Evolutionary conservation across 2,113 vertebrate genomes (phyloP).

Genomic region (Lichenostomus cassidix): DNA sequence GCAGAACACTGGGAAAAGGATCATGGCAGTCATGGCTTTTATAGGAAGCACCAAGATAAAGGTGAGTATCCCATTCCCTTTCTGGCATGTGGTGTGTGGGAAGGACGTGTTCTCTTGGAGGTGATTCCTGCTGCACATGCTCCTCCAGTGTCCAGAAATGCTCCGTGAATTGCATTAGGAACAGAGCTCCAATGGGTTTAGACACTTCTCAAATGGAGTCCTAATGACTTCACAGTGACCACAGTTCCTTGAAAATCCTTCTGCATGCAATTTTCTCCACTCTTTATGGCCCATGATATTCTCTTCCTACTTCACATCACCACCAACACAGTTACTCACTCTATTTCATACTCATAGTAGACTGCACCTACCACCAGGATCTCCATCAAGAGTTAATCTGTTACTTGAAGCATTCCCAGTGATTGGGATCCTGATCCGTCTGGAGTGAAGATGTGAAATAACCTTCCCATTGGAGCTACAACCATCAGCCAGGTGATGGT

Average conservation of each 20-base stretch:
- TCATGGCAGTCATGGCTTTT: constrained; percentile 76
- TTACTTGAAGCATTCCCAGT: not conserved
- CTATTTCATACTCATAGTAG: not conserved
- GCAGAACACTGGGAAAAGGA: constrained; percentile 58
- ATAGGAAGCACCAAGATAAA: constrained; percentile 77
- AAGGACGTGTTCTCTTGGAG: not conserved
- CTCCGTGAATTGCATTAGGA: not conserved
- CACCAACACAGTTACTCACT: not conserved
- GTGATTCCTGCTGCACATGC: not conserved
- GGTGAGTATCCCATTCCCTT: constrained; percentile 56
- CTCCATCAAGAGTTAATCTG: not conserved
- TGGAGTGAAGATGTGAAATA: not conserved
- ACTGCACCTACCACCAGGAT: not conserved
- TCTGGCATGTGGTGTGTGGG: not conserved
- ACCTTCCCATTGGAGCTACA: not conserved
- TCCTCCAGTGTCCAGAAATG: not conserved
- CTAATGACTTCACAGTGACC: not conserved
- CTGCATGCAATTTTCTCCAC: not conserved
- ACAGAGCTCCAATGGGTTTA: not conserved
- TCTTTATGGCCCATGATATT: not conserved
- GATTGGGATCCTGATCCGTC: not conserved
- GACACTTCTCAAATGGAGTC: not conserved
- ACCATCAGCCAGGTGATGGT: not conserved
- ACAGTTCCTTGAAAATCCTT: not conserved
- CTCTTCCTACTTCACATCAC: not conserved